Conservation (phyloP, 2,797 vertebrate species). For the Danio aesculapii region DNA sequence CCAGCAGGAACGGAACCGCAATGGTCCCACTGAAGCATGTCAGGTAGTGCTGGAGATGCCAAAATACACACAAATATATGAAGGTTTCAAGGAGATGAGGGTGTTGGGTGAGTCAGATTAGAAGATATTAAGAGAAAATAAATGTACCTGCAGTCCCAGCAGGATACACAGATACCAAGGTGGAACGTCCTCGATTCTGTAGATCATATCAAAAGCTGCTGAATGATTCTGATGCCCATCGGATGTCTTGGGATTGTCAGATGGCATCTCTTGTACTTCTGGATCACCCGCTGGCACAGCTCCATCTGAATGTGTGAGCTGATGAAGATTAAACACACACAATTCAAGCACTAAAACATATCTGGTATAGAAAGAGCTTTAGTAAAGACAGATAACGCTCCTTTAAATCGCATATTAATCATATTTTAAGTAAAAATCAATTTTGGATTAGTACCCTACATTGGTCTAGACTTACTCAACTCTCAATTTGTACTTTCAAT, state of each 20-base stretch:
- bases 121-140: neutral
- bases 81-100: neutral
- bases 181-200: constrained; percentile 91
- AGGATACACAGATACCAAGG: constrained; percentile 95
- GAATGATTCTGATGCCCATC: constrained; percentile 15
- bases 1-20: constrained; percentile 93
- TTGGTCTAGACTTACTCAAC: too few relatives aligned
- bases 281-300: neutral
- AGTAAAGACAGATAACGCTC: too few relatives aligned
- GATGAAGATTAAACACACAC: neutral
- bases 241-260: constrained; percentile 11
- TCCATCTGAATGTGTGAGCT: constrained; percentile 54
- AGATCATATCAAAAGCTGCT: constrained; percentile 87
- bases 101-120: neutral
- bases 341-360: too few relatives aligned
- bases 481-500: too few relatives aligned
- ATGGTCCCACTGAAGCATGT: constrained; percentile 98
- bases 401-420: too few relatives aligned
- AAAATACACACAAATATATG: neutral
- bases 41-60: constrained; percentile 88
- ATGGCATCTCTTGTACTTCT: constrained; percentile 30
- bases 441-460: too few relatives aligned
- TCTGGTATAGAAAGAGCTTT: too few relatives aligned
- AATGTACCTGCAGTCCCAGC: constrained; percentile 91
- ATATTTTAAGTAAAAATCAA: too few relatives aligned